Base-by-base conservation (phyloP, 2,888 invertebrate genomes). In the Platyscelio sp. region DNA sequence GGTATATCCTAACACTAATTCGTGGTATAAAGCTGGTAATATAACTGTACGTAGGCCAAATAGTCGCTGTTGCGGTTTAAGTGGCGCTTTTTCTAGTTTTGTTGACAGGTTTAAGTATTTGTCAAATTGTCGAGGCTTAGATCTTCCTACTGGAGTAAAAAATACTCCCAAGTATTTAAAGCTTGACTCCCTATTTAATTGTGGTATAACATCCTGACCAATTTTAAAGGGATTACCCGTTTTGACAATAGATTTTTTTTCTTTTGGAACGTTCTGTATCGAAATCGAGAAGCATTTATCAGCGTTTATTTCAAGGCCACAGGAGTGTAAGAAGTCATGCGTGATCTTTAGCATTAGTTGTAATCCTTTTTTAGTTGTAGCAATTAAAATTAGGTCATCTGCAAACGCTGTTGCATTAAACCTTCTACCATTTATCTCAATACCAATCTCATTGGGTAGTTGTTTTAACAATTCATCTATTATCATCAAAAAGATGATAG, bases 1-100 rank as follows among this genome's bases (percentile, higher is more conserved):
- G n/a, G n/a, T n/a, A n/a, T n/a, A n/a, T n/a, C 92, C 94, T 2
- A 94, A 81, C 63, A 90, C 91, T 9, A 94, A 40, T 60, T 7
- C 87, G 24, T 75, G 81, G 13, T 81, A 83, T 5, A 78, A 1
- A 20, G 72, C 38, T 7, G 87, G 87, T 6, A 87, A 2, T 0
- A 88, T 27, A 27, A 70, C 27, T 0, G 58, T 33, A 3, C 87
- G 7, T 2, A 88, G 20, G 1, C 82, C 87, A 43, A 67, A 88
- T 0, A 88, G n/a, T n/a, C 88, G 20, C 40, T 88, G 88, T 27
- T 88, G 85, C 0, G 88, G 88, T 24, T 87, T 88, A 0, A 87
- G 65, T 0, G 86, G 81, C 0, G 87, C 87, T 46, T 33, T 80
- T 0, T 61, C 49, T 0, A 86, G 20, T 18, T 15, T 70, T 0